Evolutionary conservation across 2,888 invertebrate species (phyloP).

Genomic region (Timandra comae): DNA sequence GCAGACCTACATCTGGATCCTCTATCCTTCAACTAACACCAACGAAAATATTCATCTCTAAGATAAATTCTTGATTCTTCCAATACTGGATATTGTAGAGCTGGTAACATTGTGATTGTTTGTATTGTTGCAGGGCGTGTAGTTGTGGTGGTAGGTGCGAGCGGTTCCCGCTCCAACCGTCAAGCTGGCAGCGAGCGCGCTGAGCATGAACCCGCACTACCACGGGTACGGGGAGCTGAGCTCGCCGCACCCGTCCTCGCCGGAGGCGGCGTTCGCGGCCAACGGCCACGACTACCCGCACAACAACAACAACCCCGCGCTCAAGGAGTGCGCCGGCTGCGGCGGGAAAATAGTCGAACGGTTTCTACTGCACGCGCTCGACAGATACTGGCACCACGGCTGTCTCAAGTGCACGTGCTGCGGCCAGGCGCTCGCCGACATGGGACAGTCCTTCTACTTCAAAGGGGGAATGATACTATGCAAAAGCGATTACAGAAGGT

Average conservation of each 20-base stretch:
- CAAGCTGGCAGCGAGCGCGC: slow-evolving; percentile 92
- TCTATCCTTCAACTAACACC: slow-evolving; percentile 23
- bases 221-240: slow-evolving; percentile 89
- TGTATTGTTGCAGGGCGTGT: slow-evolving; percentile 64
- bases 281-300: slow-evolving; percentile 79
- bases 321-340: slow-evolving; percentile 93
- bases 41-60: background rate
- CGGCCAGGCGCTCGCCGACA: slow-evolving; percentile 91
- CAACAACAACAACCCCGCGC: slow-evolving; percentile 77
- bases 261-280: slow-evolving; percentile 82
- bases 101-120: slow-evolving; percentile 1
- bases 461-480: slow-evolving; percentile 96
- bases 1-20: slow-evolving; percentile 54
- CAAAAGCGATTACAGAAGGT: slow-evolving; percentile 97
- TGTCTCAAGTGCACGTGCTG: slow-evolving; percentile 97
- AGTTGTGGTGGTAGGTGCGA: slow-evolving; percentile 68
- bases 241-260: slow-evolving; percentile 86
- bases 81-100: slow-evolving; percentile 1
- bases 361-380: slow-evolving; percentile 93
- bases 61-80: background rate
- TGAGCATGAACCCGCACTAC: slow-evolving; percentile 94
- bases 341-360: slow-evolving; percentile 94
- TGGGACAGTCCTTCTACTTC: slow-evolving; percentile 94
- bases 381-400: slow-evolving; percentile 97
- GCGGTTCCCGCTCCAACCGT: slow-evolving; percentile 78